Evolutionary conservation across 2,888 invertebrate species (phyloP).

Genomic region (Euspilapteryx auroguttella): DNA sequence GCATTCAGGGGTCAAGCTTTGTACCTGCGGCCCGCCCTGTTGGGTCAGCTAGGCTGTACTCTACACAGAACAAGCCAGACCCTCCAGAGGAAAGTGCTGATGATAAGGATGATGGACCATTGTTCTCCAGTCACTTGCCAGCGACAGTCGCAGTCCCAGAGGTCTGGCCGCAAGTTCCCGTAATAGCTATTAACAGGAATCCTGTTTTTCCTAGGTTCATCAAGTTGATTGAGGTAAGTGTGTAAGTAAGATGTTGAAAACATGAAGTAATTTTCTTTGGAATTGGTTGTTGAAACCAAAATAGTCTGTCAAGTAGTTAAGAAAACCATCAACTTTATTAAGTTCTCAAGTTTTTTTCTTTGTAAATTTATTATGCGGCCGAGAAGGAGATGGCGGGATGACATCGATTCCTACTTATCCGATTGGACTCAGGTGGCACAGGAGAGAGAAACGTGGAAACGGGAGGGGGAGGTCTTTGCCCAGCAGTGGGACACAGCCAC

Average conservation of each 20-base stretch:
- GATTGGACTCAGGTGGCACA: no score
- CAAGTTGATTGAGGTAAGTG: constrained; percentile 87
- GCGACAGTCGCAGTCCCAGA: constrained; percentile 94
- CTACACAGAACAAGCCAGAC: constrained; percentile 32
- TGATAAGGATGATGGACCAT: constrained; percentile 35
- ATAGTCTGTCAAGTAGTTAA: no score
- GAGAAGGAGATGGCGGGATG: no score
- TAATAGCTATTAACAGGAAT: constrained; percentile 91
- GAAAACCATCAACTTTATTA: no score
- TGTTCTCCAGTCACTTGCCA: constrained; percentile 66
- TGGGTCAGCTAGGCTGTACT: constrained; percentile 22
- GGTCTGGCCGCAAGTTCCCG: constrained; percentile 94
- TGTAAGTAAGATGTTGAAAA: constrained; percentile 7
- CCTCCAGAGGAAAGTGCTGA: constrained; percentile 36
- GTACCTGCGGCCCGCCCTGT: constrained; percentile 10
- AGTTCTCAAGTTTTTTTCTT: no score
- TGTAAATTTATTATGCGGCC: no score
- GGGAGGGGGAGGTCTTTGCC: no score
- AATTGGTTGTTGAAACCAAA: no score
- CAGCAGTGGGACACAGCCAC: no score
- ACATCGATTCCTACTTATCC: no score
- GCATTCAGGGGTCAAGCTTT: constrained; percentile 17
- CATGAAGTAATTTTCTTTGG: not conserved
- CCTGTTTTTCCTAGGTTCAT: constrained; percentile 98
- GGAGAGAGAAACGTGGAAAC: no score